These are phyloP conservation scores for Macquaria ambigua DNA, from an alignment of 2,113 vertebrate species.

Conservation along the genomic window DNA sequence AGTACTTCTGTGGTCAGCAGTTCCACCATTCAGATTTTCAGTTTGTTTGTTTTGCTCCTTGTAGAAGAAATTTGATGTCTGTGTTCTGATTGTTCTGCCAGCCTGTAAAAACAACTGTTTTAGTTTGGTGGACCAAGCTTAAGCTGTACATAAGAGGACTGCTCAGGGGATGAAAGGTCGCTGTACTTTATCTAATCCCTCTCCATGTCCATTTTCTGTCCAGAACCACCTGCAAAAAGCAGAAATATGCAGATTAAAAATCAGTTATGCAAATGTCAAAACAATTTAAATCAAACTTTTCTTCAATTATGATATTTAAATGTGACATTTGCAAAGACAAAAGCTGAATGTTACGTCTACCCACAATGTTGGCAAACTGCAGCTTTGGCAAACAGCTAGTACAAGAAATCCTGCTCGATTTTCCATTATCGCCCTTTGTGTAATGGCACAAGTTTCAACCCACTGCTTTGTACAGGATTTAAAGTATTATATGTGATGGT, in stretches of 20 bases:
- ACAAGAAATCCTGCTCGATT: slow-evolving; percentile 15
- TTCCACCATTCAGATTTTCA: slow-evolving; percentile 16
- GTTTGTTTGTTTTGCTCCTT: slow-evolving; percentile 51
- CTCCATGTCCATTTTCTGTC: slow-evolving; percentile 20
- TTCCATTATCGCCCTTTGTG: slow-evolving; percentile 30
- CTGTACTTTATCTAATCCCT: slow-evolving; percentile 17
- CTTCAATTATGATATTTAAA: slow-evolving; percentile 18
- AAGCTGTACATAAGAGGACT: slow-evolving; percentile 2
- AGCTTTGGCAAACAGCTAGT: slow-evolving; percentile 24
- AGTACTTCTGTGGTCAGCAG: neutral
- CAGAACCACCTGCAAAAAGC: slow-evolving; percentile 61
- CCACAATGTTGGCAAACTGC: slow-evolving; percentile 9
- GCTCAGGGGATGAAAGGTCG: slow-evolving; percentile 10
- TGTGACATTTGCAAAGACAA: slow-evolving; percentile 36
- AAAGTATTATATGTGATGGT: slow-evolving; percentile 9
- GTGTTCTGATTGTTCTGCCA: slow-evolving; percentile 23
- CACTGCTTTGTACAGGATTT: slow-evolving; percentile 17
- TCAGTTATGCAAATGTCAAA: slow-evolving; percentile 19
- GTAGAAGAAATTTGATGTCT: slow-evolving; percentile 37
- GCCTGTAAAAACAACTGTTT: slow-evolving; percentile 13
- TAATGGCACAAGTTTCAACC: slow-evolving; percentile 9
- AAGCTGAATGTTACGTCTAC: slow-evolving; percentile 9
- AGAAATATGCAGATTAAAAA: slow-evolving; percentile 35
- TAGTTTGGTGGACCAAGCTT: slow-evolving; percentile 20
- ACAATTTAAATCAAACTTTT: neutral